Conservation (phyloP, 1,140 invertebrate species). For the Drosophila pallidifrons region DNA sequence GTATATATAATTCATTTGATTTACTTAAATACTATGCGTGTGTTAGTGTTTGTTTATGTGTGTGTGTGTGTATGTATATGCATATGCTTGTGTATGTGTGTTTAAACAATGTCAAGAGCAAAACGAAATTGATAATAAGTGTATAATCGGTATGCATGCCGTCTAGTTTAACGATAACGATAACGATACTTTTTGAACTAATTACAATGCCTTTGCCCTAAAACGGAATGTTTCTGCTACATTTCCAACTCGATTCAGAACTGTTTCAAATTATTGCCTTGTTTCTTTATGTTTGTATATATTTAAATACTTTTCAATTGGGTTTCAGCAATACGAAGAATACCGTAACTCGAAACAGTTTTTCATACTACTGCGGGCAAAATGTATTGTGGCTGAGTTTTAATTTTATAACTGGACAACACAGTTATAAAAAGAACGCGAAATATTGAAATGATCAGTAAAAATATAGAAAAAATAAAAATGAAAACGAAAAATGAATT, state of each 20-base stretch:
- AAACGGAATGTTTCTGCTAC: conserved; percentile 65
- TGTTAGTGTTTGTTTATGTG: conserved; percentile 33
- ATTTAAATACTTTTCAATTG: conserved; percentile 11
- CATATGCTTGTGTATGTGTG: conserved; percentile 2
- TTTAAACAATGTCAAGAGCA: conserved; percentile 44
- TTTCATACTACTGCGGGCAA: not conserved
- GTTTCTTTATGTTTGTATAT: conserved; percentile 11
- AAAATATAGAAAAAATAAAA: too few relatives aligned
- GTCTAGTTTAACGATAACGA: conserved; percentile 38
- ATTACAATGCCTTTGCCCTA: conserved; percentile 54
- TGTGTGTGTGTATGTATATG: conserved; percentile 25
- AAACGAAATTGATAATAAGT: conserved; percentile 53
- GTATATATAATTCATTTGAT: conserved; percentile 69
- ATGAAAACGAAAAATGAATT: too few relatives aligned
- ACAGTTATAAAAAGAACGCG: too few relatives aligned
- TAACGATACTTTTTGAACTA: conserved; percentile 56
- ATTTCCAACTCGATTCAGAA: conserved; percentile 36
- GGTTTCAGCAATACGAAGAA: conserved; percentile 5
- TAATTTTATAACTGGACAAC: too few relatives aligned
- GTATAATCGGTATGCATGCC: conserved; percentile 50
- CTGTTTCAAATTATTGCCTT: conserved; percentile 35
- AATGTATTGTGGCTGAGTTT: too few relatives aligned
- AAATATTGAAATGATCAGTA: too few relatives aligned
- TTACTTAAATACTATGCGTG: conserved; percentile 68
- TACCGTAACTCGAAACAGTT: conserved; percentile 23